Percentiles rank a stretch among this genome's conserved stretches.
Evolutionary conservation across 2,113 vertebrate genomes (phyloP).

Genomic region (Sylvietta virens): DNA sequence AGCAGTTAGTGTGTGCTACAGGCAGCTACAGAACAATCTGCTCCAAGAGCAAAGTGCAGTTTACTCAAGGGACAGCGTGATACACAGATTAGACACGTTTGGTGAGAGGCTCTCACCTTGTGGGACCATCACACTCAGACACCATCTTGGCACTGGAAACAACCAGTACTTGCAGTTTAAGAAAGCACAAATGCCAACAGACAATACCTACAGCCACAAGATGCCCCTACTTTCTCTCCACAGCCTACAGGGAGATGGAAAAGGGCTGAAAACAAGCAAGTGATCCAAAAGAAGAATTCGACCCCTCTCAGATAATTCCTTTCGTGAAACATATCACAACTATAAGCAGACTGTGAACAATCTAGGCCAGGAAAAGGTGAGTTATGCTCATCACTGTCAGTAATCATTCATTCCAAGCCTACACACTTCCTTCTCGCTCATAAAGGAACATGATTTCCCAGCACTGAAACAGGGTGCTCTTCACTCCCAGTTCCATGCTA

Average conservation of each 20-base stretch:
- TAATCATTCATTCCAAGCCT: not conserved
- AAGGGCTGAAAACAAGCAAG: not conserved
- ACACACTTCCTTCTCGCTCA: rapidly evolving
- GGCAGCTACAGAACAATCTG: not conserved
- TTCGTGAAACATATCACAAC: not conserved
- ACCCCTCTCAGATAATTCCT: not conserved
- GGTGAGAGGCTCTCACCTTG: not conserved
- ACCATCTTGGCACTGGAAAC: not conserved
- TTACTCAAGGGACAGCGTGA: not conserved
- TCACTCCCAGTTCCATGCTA: not conserved
- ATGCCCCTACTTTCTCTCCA: not conserved
- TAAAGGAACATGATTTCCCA: not conserved
- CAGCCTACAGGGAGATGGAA: not conserved
- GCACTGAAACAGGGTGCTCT: not conserved
- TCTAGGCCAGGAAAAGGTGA: not conserved
- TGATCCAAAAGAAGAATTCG: not conserved
- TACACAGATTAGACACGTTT: not conserved
- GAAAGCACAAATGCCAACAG: not conserved
- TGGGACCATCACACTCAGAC: rapidly evolving
- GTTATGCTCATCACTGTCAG: not conserved
- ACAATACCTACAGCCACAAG: not conserved
- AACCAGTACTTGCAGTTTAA: not conserved
- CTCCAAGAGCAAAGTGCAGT: not conserved
- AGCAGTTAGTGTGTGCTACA: not conserved
- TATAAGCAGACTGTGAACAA: not conserved